Conservation (phyloP, 2,797 vertebrate species). For the Xyrichtys novacula region DNA sequence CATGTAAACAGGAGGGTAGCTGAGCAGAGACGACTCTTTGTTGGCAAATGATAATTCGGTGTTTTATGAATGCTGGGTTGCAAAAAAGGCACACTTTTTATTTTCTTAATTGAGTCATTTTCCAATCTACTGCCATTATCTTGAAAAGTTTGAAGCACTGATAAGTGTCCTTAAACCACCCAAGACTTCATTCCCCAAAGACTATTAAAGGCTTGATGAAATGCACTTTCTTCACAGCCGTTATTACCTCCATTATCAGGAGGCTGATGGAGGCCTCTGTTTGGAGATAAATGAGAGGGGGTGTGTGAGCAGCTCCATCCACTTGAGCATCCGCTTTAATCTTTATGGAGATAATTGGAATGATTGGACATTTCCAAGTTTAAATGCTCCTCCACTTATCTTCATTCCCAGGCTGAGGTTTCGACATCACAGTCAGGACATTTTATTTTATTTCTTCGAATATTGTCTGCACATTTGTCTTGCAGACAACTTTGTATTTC, state of each 20-base stretch:
- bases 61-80: fast-evolving
- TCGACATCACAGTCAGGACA: too few species aligned
- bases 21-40: background rate
- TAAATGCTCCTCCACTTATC: background rate
- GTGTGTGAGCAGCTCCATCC: constrained; percentile 11
- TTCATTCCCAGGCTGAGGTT: too few species aligned
- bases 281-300: constrained; percentile 10
- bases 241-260: constrained; percentile 15
- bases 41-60: background rate
- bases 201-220: constrained; percentile 16
- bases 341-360: constrained; percentile 3
- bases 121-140: background rate
- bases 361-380: constrained; percentile 7
- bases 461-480: too few species aligned
- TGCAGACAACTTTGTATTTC: too few species aligned
- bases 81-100: background rate
- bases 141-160: constrained; percentile 5
- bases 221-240: constrained; percentile 15
- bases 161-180: constrained; percentile 6
- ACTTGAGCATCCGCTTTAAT: constrained; percentile 7
- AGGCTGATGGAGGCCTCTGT: background rate
- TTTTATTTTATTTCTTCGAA: too few species aligned
- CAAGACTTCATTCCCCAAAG: background rate
- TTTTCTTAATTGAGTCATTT: background rate
- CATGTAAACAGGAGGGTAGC: background rate